Conservation (phyloP, 2,888 invertebrate species). For the Cheilosia scutellata region DNA sequence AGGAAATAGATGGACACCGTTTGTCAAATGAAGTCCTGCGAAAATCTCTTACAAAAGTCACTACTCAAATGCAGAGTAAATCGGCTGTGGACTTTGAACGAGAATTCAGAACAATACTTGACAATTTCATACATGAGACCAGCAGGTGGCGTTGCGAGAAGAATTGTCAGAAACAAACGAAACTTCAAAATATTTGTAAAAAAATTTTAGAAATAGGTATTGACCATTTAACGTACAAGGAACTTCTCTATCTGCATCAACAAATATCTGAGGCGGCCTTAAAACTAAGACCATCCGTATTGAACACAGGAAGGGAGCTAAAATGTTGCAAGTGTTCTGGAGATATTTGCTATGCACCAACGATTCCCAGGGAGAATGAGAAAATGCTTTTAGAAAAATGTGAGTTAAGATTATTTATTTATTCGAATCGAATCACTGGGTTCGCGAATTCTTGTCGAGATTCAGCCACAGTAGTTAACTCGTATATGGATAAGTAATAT, state of each 20-base stretch:
- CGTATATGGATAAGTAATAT: too few relatives aligned
- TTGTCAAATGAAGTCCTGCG: conserved; percentile 51
- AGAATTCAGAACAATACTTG: conserved; percentile 80
- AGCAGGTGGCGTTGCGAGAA: conserved; percentile 80
- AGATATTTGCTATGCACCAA: conserved; percentile 78
- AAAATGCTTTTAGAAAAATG: conserved; percentile 81
- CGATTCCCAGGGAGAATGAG: conserved; percentile 78
- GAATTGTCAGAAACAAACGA: conserved; percentile 71
- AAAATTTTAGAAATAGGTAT: conserved; percentile 81
- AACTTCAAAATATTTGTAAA: conserved; percentile 80
- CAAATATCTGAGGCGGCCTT: conserved; percentile 80
- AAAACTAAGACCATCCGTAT: conserved; percentile 78
- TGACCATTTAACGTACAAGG: conserved; percentile 79
- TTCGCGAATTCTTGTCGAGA: not conserved
- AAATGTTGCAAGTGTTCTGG: conserved; percentile 80
- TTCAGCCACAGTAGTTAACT: too few relatives aligned
- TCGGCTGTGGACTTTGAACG: conserved; percentile 79
- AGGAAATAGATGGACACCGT: conserved; percentile 59
- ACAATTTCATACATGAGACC: conserved; percentile 80
- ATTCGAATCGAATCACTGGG: not conserved
- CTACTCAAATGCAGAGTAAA: conserved; percentile 51
- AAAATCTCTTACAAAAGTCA: conserved; percentile 55
- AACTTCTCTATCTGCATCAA: conserved; percentile 81
- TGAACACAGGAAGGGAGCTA: conserved; percentile 26
- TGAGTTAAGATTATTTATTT: conserved; percentile 61